Evolutionary conservation across 2,888 invertebrate genomes (phyloP).

Genomic region (Cephus rjabovi): DNA sequence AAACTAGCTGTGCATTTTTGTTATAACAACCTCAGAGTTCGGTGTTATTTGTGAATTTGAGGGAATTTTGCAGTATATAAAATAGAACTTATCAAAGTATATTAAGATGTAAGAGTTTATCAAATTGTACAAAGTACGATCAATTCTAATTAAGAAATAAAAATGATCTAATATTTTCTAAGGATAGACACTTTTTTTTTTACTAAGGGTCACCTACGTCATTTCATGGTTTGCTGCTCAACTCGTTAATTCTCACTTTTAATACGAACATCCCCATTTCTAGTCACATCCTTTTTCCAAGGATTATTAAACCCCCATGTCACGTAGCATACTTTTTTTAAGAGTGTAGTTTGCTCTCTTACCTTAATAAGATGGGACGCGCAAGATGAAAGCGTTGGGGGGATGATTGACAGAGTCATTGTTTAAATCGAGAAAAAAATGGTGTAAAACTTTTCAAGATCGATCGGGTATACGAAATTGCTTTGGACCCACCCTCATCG

Average conservation of each 20-base stretch:
- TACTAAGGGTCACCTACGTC: conserved; percentile 6
- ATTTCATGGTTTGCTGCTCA: conserved; percentile 40
- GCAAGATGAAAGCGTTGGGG: background rate
- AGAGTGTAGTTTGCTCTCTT: background rate
- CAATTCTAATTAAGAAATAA: background rate
- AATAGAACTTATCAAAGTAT: background rate
- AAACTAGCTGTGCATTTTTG: background rate
- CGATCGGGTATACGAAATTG: background rate
- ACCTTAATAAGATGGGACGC: background rate
- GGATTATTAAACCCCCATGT: background rate
- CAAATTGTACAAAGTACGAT: background rate
- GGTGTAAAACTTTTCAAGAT: background rate
- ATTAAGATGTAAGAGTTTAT: background rate
- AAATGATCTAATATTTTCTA: background rate
- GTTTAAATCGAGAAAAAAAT: background rate
- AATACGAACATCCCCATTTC: background rate
- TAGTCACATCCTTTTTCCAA: background rate
- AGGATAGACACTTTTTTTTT: background rate
- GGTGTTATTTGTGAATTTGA: background rate
- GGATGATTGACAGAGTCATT: background rate
- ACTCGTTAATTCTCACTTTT: background rate
- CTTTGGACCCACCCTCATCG: background rate
- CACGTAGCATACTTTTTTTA: background rate
- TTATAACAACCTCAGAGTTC: background rate
- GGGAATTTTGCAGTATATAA: background rate